Percentiles rank a stretch among this genome's conserved stretches.
phyloP scores from a whole-genome alignment of 2,888 invertebrate genomes.

The Volucella bombylans region DNA sequence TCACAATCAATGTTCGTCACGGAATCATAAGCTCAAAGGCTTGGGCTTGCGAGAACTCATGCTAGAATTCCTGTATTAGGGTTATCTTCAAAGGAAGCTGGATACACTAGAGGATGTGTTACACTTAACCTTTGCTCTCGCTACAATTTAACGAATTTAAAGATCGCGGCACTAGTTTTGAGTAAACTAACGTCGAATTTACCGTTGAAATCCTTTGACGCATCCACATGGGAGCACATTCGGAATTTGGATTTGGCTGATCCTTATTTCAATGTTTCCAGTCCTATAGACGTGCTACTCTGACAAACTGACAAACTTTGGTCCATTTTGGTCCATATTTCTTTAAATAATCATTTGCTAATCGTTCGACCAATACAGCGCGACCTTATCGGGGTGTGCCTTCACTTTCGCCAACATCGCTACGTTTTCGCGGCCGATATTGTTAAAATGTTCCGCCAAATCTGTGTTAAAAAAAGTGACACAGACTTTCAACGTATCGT shows the following conservation, averaged over 20 bases:
- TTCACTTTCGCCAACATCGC: background rate
- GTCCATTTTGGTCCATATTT: constrained; percentile 17
- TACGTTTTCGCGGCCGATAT: too few species aligned
- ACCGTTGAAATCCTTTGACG: too few species aligned
- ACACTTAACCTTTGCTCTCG: constrained; percentile 5
- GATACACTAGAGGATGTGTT: background rate
- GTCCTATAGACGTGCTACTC: background rate
- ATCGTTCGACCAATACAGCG: constrained; percentile 58
- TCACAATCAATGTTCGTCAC: too few species aligned
- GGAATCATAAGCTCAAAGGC: too few species aligned
- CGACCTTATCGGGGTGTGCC: constrained; percentile 64
- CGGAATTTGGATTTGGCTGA: background rate
- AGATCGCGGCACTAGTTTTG: too few species aligned
- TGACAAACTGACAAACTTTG: background rate
- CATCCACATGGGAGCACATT: too few species aligned
- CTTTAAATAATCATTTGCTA: constrained; percentile 42
- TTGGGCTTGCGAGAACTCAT: background rate
- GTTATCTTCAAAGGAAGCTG: constrained; percentile 9
- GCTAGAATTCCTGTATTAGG: constrained; percentile 16
- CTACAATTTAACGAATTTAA: background rate
- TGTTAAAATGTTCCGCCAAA: too few species aligned
- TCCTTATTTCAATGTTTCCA: constrained; percentile 5
- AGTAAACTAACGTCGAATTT: too few species aligned
- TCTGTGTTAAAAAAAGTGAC: too few species aligned
- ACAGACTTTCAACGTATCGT: too few species aligned